These are phyloP conservation scores for Phaethon lepturus DNA, from an alignment of 2,113 vertebrate species.

Conservation along the genomic window DNA sequence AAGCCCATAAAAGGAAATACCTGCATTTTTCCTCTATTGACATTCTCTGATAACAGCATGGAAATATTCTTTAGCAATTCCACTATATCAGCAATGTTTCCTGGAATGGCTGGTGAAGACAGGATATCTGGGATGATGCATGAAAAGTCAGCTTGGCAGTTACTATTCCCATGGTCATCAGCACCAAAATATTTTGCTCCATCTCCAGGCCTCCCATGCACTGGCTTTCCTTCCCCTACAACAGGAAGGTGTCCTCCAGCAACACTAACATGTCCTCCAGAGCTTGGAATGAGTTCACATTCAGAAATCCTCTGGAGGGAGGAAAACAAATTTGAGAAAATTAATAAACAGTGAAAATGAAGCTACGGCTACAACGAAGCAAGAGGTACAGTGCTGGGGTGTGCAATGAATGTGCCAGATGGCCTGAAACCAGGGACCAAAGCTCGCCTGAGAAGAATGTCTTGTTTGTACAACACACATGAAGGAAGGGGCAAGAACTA, in stretches of 20 bases:
- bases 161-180: not conserved
- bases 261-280: not conserved
- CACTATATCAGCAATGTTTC: conserved; percentile 77
- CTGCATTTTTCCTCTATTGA: conserved; percentile 73
- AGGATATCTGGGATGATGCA: conserved; percentile 69
- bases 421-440: not conserved
- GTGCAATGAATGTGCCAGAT: not conserved
- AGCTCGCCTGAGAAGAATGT: not conserved
- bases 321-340: not conserved
- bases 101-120: conserved; percentile 67
- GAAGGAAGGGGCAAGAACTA: not conserved
- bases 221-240: not conserved
- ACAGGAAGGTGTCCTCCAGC: conserved; percentile 8
- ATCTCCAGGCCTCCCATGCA: not conserved
- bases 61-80: conserved; percentile 73
- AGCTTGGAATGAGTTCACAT: not conserved
- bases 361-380: not conserved
- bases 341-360: not conserved
- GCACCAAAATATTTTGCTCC: not conserved
- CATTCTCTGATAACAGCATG: conserved; percentile 30
- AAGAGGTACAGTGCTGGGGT: not conserved
- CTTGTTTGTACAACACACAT: not conserved
- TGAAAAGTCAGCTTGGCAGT: conserved; percentile 64
- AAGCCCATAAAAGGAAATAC: conserved; percentile 18
- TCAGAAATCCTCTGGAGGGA: conserved; percentile 20